Percentiles rank a stretch among this genome's conserved stretches.
phyloP scores from a whole-genome alignment of 2,113 vertebrate species.

The Semnornis frantzii region DNA sequence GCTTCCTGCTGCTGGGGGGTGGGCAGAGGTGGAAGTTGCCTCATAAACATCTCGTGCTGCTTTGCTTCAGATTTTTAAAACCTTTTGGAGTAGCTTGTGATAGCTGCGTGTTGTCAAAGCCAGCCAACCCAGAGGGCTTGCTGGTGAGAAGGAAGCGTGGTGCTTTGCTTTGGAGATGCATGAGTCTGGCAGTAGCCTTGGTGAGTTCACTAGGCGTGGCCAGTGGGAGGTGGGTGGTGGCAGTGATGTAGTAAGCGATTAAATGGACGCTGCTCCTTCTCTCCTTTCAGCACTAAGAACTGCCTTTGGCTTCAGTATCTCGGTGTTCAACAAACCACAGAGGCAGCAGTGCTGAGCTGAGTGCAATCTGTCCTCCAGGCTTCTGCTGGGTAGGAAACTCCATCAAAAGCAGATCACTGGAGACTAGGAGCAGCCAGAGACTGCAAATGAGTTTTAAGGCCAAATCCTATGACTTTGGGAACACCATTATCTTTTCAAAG shows the following conservation, averaged over 20 bases:
- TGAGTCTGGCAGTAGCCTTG: not conserved
- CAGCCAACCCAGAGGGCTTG: not conserved
- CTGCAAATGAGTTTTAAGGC: not conserved
- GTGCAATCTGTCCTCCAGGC: not conserved
- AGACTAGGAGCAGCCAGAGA: not conserved
- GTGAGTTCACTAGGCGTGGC: not conserved
- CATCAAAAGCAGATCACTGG: not conserved
- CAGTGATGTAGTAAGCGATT: not conserved
- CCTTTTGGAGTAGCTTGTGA: not conserved
- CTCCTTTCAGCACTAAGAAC: not conserved
- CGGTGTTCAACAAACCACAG: not conserved
- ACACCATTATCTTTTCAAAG: not conserved
- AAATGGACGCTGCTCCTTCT: not conserved
- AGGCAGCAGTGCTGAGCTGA: not conserved
- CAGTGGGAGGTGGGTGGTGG: not conserved
- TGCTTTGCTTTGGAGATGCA: not conserved
- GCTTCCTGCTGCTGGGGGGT: not conserved
- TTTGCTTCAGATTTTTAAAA: not conserved
- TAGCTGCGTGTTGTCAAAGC: not conserved
- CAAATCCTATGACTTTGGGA: not conserved
- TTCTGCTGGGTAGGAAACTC: not conserved
- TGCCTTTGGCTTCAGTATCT: not conserved
- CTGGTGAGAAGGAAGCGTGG: not conserved
- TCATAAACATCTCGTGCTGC: not conserved
- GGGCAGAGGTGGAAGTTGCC: not conserved